Base-by-base conservation (phyloP, 2,888 invertebrate species). In the Cheilosia soror region DNA sequence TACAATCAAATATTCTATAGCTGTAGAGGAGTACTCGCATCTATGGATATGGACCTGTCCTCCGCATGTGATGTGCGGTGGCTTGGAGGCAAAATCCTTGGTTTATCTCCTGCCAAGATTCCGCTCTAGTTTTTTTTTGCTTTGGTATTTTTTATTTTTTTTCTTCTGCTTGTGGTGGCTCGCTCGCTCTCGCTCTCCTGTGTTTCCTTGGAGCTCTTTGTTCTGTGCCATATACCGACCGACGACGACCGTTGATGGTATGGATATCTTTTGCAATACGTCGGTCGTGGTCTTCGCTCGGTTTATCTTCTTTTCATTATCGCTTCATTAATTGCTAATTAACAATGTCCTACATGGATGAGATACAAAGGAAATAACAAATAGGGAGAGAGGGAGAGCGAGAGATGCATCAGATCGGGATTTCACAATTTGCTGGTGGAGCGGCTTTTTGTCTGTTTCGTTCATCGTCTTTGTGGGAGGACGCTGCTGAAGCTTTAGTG, bases 251-350 rank as follows among this genome's bases (percentile, higher is more conserved):
- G 44, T 15, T 44, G 51, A 27, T 29, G 55, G 55, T 33, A 25
- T 37, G 42, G 33, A 63, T 63, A 63, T 55, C 15, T 57, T 65
- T 66, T 63, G 62, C 62, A 13, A 6, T 40, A 20, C 33, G 55
- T n/a, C 37, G 63, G 77, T 69, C 73, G 83, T 83, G 62, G 69
- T 75, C 76, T 69, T 57, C 53, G 53, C 51, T 57, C 20, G 62
- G 72, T 81, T 85, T 85, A 85, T 85, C 85, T 85, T 90, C 88
- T 88, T 88, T 90, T 90, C 90, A 90, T 90, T 90, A 90, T 90
- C 90, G 90, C 90, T 90, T 90, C 90, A 90, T 90, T 90, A 90
- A 90, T 90, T 90, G 90, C 90, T 90, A 90, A 90, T 90, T 90
- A 90, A 90, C 90, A 89, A 88, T 90, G 90, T 90, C 90, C 89